Evolutionary conservation across 2,888 invertebrate species (phyloP).

Genomic region (Zygaena filipendulae): DNA sequence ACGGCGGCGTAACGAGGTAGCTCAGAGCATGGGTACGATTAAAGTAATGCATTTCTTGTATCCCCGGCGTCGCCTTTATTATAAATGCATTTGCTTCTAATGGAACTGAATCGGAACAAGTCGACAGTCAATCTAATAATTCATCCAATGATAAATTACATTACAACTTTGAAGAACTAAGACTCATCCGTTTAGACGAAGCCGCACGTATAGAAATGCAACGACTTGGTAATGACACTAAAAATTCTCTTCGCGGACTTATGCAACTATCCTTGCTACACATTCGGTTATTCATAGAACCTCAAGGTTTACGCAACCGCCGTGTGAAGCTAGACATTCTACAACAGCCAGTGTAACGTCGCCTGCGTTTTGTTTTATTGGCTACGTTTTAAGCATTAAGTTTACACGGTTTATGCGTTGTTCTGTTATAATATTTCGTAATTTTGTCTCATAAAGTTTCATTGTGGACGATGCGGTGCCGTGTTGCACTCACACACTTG

Average conservation of each 20-base stretch:
- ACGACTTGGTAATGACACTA: no score
- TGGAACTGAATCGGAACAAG: slow-evolving; percentile 26
- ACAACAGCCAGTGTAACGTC: slow-evolving; percentile 19
- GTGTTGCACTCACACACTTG: no score
- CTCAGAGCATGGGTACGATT: slow-evolving; percentile 29
- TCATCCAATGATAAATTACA: no score
- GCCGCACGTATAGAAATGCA: no score
- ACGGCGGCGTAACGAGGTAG: slow-evolving; percentile 37
- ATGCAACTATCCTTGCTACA: slow-evolving; percentile 32
- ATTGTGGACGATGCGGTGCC: no score
- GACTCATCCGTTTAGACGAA: no score
- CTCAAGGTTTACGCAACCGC: slow-evolving; percentile 28
- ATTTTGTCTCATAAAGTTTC: slow-evolving; percentile 3
- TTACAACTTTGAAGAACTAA: no score
- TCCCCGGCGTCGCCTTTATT: slow-evolving; percentile 35
- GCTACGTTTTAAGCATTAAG: slow-evolving; percentile 24
- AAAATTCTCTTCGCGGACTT: no score
- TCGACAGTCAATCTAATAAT: background rate
- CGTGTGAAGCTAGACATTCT: slow-evolving; percentile 27
- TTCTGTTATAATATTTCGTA: slow-evolving; percentile 27
- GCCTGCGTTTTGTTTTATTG: slow-evolving; percentile 26
- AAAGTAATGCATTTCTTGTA: slow-evolving; percentile 47
- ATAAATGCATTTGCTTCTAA: slow-evolving; percentile 46
- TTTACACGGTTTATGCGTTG: slow-evolving; percentile 20
- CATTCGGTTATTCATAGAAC: slow-evolving; percentile 23